Evolutionary conservation across 2,888 invertebrate genomes (phyloP).

Genomic region (Nemoura dubitans): DNA sequence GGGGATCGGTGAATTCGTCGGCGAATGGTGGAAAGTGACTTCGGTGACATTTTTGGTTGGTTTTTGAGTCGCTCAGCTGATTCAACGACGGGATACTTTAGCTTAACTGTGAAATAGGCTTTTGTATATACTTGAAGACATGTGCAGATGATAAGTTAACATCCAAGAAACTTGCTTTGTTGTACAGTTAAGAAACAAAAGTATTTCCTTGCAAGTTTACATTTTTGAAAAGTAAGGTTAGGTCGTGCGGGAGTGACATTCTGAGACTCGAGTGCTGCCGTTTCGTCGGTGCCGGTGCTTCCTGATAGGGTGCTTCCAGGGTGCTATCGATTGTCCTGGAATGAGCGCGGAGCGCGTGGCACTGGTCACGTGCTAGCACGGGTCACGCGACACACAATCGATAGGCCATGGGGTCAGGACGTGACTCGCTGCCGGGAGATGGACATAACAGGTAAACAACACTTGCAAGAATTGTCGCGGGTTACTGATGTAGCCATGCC

Average conservation of each 20-base stretch:
- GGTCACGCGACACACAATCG: background rate
- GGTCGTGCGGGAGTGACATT: background rate
- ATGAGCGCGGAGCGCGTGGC: background rate
- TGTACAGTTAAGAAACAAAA: too few species aligned
- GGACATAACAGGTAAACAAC: background rate
- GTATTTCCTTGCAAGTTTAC: too few species aligned
- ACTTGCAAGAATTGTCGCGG: background rate
- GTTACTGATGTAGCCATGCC: too few species aligned
- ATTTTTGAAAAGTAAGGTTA: background rate
- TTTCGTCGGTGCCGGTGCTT: background rate
- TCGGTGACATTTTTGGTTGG: too few species aligned
- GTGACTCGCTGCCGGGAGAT: background rate
- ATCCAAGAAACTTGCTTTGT: too few species aligned
- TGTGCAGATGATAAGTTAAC: too few species aligned
- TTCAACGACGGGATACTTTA: too few species aligned
- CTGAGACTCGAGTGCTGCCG: background rate
- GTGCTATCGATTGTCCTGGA: background rate
- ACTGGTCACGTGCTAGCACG: background rate
- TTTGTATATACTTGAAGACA: too few species aligned
- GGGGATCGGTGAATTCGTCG: background rate
- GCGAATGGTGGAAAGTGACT: too few species aligned
- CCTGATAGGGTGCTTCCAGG: background rate
- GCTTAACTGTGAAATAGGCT: too few species aligned
- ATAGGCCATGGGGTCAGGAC: slow-evolving; percentile 7
- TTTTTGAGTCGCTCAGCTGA: too few species aligned